Evolutionary conservation across 2,888 invertebrate species (phyloP), one percentile per base, ranked within the genome.

Genomic region (Conistra vaccinii): DNA sequence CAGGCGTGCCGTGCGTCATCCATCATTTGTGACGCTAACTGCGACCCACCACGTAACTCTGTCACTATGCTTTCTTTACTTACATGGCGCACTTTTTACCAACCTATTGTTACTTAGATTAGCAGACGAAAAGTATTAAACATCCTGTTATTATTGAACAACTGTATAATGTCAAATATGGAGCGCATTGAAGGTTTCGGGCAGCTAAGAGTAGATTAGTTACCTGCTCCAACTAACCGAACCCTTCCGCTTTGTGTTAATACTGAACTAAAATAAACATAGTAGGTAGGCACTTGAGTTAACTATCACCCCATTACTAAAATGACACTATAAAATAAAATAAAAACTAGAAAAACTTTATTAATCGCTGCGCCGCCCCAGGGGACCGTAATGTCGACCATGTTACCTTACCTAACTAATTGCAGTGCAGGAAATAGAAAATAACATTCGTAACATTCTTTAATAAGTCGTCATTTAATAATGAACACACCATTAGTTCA

Each of bases 21-120:
- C 88, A 90, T 91, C 91, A 91, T 88, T 81, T 82, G 87, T 90
- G 90, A 89, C 90, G 87, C 83, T 89, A 88, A 88, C 88, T 86
- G 88, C 88, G 87, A 83, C 80, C 83, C 80, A 83, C 87, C 89
- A 89, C 88, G 90, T 88, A 87, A 89, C 81, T 79, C 83, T 76
- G 85, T 83, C 85, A 80, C 84, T 83, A 80, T 87, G 83, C 85
- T 89, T 89, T 89, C 86, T 88, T 85, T 85, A 83, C 84, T 84
- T 83, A 76, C 78, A 69, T 62, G 61, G 65, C 69, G 72, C 65
- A 79, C 72, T 73, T 71, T 74, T 81, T 70, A 75, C 70, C 71
- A 72, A 79, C 68, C 65, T 45, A 74, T 73, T 81, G 72, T 72
- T 81, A 74, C 85, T 72, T 26, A 26, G 69, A 67, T 80, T 81